Percentiles rank a stretch among this genome's conserved stretches.
Conservation (phyloP, 2,113 vertebrate genomes). For the Montifringilla adamsi region DNA sequence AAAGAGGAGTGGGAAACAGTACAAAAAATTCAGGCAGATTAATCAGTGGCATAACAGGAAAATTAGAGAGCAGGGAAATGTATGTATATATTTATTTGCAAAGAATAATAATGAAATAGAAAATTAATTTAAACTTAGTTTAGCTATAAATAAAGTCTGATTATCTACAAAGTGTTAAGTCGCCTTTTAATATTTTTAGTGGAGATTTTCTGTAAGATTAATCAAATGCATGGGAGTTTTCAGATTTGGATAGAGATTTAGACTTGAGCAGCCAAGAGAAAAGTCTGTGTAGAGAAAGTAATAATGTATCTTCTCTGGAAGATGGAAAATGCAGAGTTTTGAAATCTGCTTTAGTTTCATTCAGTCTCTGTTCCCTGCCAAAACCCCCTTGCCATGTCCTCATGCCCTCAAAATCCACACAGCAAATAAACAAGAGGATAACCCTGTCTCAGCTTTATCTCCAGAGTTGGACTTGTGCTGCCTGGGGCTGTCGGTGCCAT, state of each 20-base stretch:
- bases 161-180: neutral
- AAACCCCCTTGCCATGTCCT: neutral
- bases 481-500: neutral
- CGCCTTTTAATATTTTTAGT: neutral
- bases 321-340: neutral
- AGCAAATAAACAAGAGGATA: neutral
- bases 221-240: neutral
- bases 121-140: neutral
- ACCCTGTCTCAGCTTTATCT: neutral
- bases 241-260: neutral
- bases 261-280: neutral
- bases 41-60: neutral
- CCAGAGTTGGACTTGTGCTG: neutral
- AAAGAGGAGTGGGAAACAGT: neutral
- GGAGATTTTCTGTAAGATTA: neutral
- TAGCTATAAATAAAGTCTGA: neutral
- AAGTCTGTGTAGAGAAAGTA: neutral
- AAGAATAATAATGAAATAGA: neutral
- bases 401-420: too few species aligned
- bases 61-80: neutral
- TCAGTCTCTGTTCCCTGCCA: neutral
- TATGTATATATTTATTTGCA: neutral
- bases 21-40: neutral
- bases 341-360: neutral
- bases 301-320: neutral